Base-by-base conservation (phyloP, 2,888 invertebrate genomes). In the Andrena hattorfiana region DNA sequence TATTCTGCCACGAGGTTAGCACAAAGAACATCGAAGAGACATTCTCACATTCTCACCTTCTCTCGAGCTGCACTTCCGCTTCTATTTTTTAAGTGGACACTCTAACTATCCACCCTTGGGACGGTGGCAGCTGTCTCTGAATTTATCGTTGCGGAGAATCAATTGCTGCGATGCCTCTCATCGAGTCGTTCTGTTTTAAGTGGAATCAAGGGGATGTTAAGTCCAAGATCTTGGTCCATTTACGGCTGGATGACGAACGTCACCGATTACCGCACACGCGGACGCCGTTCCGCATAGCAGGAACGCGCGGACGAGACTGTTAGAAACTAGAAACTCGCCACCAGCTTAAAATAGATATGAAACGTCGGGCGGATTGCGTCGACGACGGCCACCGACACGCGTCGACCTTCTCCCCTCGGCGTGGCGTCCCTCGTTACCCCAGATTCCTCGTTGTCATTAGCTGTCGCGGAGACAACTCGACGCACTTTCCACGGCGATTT, bases 271-370 rank as follows among this genome's bases (percentile, higher is more conserved):
- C 26, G 54, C 32, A 51, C 7, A 32, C 77, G 64, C 74, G 68
- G 54, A 6, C 51, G 70, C n/a, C 28, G 72, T 68, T 72, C 80
- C 84, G 81, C 79, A 63, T 56, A 56, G 80, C 49, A 77, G 76
- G 79, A 72, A 82, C 68, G 88, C 69, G 67, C 76, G 63, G n/a
- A 3, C 23, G 71, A 64, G 63, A 87, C 87, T 87, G 86, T 66
- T 51, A 66, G 80, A 63, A 82, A 69, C 74, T 76, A 83, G 86
- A 77, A 87, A 84, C 83, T 67, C 72, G 59, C 10, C 78, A 51
- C 62, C 42, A 63, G 77, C 80, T 86, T 60, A 79, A 89, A 89
- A 90, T 90, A 89, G 88, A 86, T 48, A 64, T 64, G 81, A 84
- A 77, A 72, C 80, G 78, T 73, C 49, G 76, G 71, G 48, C 63